These are phyloP conservation scores for Stegophylla sp. DNA, from an alignment of 2,888 invertebrate species.

Conservation along the genomic window DNA sequence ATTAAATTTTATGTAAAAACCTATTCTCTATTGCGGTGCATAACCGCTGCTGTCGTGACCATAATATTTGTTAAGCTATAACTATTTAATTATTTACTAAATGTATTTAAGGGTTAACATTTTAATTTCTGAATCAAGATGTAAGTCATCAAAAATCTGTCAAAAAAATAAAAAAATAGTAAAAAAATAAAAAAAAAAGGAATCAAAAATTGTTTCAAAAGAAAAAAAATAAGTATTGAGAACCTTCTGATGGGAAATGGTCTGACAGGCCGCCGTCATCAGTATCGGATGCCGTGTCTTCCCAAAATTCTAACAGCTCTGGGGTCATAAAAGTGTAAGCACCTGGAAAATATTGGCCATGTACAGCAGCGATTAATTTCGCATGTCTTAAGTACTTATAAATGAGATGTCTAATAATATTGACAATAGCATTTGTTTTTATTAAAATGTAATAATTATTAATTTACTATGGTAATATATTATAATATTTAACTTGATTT, in stretches of 20 bases:
- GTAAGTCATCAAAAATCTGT: conserved; percentile 59
- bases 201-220: conserved; percentile 43
- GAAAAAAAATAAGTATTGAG: conserved; percentile 41
- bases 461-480: no score
- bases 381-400: conserved; percentile 41
- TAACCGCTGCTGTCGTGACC: conserved; percentile 59
- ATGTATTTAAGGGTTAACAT: neutral
- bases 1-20: conserved; percentile 28
- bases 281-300: conserved; percentile 64
- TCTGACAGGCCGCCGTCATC: conserved; percentile 73
- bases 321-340: conserved; percentile 54
- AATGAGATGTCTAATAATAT: conserved; percentile 17
- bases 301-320: conserved; percentile 58
- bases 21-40: conserved; percentile 21
- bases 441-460: neutral
- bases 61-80: conserved; percentile 16
- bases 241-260: conserved; percentile 68
- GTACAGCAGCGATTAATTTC: conserved; percentile 59
- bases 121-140: conserved; percentile 53
- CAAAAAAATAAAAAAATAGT: conserved; percentile 44
- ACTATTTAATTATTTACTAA: conserved; percentile 16
- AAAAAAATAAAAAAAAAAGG: no score
- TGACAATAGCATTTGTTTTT: conserved; percentile 11
- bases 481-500: no score
- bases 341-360: conserved; percentile 59